These are phyloP conservation scores for Temnopleurus reevesii DNA, from an alignment of 53 echinoderm and acorn worm species.

Conservation along the genomic window DNA sequence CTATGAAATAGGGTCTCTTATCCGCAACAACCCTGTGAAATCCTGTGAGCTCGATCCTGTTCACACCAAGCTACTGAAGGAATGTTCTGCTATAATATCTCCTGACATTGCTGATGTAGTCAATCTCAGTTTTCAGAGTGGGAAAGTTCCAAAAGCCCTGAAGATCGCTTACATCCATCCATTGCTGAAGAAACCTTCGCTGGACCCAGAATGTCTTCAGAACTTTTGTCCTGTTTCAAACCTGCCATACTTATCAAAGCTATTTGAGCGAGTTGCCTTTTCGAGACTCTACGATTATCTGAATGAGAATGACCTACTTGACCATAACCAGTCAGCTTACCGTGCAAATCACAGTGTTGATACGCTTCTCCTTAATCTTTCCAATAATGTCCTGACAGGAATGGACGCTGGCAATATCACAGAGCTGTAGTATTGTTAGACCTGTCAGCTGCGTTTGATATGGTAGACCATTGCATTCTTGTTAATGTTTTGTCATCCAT, in stretches of 20 bases:
- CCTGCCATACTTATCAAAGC: constrained; percentile 36
- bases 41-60: constrained; percentile 48
- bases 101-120: constrained; percentile 4
- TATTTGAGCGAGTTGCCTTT: constrained; percentile 35
- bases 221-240: constrained; percentile 18
- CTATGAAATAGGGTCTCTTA: not conserved
- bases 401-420: not conserved
- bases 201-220: constrained; percentile 19
- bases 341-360: not conserved
- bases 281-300: constrained; percentile 18
- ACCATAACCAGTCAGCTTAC: not conserved
- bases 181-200: constrained; percentile 40
- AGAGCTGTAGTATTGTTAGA: not conserved
- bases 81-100: not conserved
- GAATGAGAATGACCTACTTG: not conserved
- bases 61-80: constrained; percentile 39
- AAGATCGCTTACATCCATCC: constrained; percentile 37
- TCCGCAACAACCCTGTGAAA: constrained; percentile 11
- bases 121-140: constrained; percentile 4
- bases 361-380: not conserved
- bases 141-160: constrained; percentile 21
- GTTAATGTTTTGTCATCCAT: too few species aligned
- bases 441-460: not conserved
- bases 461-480: too few species aligned
- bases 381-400: not conserved